A percentile compares a stretch with the other conserved stretches of the same genome.
These are phyloP conservation scores for Acinonyx jubatus DNA, from an alignment of 2,113 vertebrate genomes.

Conservation along the genomic window DNA sequence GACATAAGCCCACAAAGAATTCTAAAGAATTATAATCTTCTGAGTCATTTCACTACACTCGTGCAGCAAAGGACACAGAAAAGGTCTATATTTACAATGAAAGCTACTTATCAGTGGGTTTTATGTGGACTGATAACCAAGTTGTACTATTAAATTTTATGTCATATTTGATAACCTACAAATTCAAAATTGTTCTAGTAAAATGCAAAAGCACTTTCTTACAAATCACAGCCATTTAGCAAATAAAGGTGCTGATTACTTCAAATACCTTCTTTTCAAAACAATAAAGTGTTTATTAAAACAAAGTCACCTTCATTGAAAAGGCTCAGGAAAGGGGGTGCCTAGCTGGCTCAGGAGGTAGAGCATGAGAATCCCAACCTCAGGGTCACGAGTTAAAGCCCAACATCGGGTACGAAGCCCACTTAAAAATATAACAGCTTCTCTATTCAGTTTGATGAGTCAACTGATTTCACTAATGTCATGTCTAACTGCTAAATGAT, in stretches of 20 bases:
- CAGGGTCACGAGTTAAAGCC: no score
- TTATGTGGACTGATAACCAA: background rate
- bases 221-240: background rate
- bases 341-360: background rate
- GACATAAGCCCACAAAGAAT: background rate
- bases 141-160: background rate
- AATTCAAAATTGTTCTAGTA: background rate
- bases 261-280: conserved; percentile 20
- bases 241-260: background rate
- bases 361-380: no score
- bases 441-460: background rate
- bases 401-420: no score
- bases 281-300: background rate
- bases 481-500: background rate
- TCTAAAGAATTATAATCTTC: background rate
- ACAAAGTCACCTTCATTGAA: background rate
- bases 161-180: background rate
- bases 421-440: background rate
- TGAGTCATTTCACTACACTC: background rate
- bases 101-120: background rate
- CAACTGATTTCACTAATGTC: background rate
- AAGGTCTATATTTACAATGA: background rate
- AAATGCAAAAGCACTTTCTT: background rate
- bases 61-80: background rate
- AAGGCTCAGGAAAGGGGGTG: background rate